Evolutionary conservation across 2,113 vertebrate species (phyloP).

Genomic region (Bambusicola thoracicus): DNA sequence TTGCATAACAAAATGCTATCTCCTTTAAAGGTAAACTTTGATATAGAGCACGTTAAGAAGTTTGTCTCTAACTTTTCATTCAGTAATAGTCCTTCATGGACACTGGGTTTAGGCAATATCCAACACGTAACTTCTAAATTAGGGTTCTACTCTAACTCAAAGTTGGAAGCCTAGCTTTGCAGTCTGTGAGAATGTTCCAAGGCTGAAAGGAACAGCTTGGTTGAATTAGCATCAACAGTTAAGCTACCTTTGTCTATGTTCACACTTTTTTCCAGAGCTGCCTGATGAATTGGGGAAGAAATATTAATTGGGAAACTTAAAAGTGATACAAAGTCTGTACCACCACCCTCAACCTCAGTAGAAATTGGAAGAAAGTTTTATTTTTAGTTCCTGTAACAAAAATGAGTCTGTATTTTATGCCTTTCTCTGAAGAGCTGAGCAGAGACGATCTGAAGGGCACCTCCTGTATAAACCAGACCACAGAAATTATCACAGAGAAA

Average conservation of each 20-base stretch:
- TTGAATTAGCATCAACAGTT: background rate
- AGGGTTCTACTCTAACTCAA: background rate
- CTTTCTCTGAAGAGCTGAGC: background rate
- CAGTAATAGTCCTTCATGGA: background rate
- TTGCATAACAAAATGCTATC: background rate
- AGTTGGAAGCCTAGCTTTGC: background rate
- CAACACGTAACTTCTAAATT: background rate
- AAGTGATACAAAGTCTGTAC: background rate
- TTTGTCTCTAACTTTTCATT: background rate
- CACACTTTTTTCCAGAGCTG: background rate
- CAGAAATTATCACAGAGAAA: background rate
- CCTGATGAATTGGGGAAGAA: background rate
- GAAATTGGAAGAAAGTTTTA: background rate
- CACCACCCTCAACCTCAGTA: background rate
- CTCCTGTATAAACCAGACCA: background rate
- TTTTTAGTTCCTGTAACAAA: background rate
- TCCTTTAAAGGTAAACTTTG: background rate
- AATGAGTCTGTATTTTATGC: background rate
- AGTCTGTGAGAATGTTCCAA: background rate
- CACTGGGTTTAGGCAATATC: background rate
- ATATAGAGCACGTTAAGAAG: conserved; percentile 11
- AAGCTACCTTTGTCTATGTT: background rate
- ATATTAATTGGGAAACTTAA: background rate
- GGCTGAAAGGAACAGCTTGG: background rate
- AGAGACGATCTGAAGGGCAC: background rate